Evolutionary conservation across 2,113 vertebrate genomes (phyloP).

Genomic region (Vidua chalybeata): DNA sequence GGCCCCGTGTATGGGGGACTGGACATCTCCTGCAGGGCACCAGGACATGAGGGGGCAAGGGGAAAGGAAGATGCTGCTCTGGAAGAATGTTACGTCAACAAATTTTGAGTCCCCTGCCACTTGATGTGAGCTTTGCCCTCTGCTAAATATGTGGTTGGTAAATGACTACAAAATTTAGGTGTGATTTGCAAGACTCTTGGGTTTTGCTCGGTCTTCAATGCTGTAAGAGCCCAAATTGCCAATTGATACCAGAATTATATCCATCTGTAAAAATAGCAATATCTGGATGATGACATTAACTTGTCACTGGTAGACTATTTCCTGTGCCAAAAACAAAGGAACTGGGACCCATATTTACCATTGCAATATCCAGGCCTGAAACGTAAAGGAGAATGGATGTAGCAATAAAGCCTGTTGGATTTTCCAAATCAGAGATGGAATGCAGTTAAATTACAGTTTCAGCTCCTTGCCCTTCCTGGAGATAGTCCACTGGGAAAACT

Average conservation of each 20-base stretch:
- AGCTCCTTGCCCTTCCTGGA: not conserved
- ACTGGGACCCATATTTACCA: not conserved
- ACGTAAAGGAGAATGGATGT: not conserved
- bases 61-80: not conserved
- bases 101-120: not conserved
- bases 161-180: not conserved
- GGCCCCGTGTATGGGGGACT: rapidly evolving
- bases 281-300: not conserved
- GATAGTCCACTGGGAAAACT: not conserved
- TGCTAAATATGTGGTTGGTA: not conserved
- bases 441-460: not conserved
- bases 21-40: not conserved
- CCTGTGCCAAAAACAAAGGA: not conserved
- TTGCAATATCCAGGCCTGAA: not conserved
- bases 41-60: not conserved
- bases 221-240: not conserved
- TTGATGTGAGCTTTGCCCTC: not conserved
- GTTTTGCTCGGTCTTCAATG: not conserved
- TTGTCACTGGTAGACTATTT: not conserved
- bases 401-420: not conserved
- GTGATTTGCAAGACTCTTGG: not conserved
- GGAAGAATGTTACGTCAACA: not conserved
- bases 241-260: not conserved
- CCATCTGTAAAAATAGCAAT: not conserved
- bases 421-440: not conserved